Percentiles rank a stretch among this genome's conserved stretches.
Conservation (phyloP, 2,888 invertebrate species). For the Drosophila nigritarsus region DNA sequence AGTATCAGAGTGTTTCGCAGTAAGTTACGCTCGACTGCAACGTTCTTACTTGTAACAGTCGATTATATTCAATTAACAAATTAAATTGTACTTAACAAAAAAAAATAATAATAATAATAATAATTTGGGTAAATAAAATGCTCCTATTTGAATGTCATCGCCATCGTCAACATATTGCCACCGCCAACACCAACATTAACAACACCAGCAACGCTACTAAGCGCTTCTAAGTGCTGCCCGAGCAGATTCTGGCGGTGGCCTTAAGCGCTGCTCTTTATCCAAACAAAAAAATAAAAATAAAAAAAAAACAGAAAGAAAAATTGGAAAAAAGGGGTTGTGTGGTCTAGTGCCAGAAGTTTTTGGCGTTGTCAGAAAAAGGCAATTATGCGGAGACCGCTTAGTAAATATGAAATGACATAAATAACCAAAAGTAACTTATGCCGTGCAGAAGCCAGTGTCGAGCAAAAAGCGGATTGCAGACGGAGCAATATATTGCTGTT, state of each 20-base stretch:
- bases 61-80: neutral
- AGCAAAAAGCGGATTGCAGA: neutral
- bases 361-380: conserved; percentile 24
- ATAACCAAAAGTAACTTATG: conserved; percentile 58
- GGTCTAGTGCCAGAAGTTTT: conserved; percentile 11
- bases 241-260: conserved; percentile 21
- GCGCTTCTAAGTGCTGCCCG: conserved; percentile 42
- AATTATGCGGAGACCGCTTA: conserved; percentile 73
- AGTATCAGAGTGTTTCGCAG: neutral
- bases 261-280: conserved; percentile 39
- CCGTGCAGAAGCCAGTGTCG: conserved; percentile 2
- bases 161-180: conserved; percentile 25
- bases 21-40: neutral
- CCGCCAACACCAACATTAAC: conserved; percentile 1
- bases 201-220: conserved; percentile 14
- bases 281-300: neutral
- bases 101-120: neutral
- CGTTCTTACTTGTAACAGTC: neutral
- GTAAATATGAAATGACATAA: conserved; percentile 77
- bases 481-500: conserved; percentile 2
- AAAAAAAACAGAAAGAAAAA: neutral
- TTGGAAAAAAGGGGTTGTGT: neutral
- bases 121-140: conserved; percentile 44
- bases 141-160: conserved; percentile 38
- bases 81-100: neutral